Conservation (phyloP, 2,797 vertebrate genomes). For the Halcyon leucocephala region DNA sequence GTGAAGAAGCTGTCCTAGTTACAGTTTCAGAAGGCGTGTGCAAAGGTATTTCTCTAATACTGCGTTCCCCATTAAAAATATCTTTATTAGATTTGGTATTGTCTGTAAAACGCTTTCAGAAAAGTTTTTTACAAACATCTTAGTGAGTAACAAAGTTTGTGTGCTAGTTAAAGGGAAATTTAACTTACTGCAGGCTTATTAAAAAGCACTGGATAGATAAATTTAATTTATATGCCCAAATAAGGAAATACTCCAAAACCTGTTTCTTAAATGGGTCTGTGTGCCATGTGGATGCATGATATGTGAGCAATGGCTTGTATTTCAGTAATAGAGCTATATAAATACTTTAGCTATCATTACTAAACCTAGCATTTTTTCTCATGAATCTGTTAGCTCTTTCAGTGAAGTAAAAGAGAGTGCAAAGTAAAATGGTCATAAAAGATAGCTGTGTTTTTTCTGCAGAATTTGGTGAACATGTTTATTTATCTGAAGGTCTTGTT, state of each 20-base stretch:
- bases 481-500: constrained; percentile 53
- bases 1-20: neutral
- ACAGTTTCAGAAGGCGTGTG: neutral
- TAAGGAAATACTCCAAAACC: neutral
- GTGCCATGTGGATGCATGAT: neutral
- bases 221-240: neutral
- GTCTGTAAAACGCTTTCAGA: neutral
- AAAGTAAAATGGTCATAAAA: neutral
- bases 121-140: neutral
- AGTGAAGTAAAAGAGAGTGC: neutral
- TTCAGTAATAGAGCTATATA: neutral
- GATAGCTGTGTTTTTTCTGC: neutral
- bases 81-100: neutral
- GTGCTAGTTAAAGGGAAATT: neutral
- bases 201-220: neutral
- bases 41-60: neutral
- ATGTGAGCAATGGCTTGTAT: neutral
- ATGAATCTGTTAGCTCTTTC: neutral
- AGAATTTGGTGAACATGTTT: neutral
- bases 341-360: neutral
- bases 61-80: neutral
- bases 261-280: neutral
- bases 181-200: neutral
- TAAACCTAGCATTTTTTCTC: neutral
- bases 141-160: neutral